Evolutionary conservation across 2,113 vertebrate species (phyloP).

Genomic region (Henicopernis longicauda): DNA sequence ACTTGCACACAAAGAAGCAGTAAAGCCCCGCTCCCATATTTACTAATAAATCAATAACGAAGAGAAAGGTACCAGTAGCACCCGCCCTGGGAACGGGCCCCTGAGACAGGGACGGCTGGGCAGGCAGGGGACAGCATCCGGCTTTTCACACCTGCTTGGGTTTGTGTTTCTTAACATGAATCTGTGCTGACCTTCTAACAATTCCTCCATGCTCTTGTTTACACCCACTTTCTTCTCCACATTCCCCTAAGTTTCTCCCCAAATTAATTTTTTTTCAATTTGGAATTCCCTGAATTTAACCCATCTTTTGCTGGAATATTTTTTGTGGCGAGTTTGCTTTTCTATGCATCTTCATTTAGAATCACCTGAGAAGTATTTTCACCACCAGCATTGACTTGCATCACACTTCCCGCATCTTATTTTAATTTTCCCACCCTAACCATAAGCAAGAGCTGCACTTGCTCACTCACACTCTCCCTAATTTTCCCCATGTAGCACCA

Average conservation of each 20-base stretch:
- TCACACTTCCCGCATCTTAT: background rate
- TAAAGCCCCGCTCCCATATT: background rate
- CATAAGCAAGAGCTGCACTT: background rate
- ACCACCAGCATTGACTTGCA: background rate
- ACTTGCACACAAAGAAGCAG: background rate
- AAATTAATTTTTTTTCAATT: background rate
- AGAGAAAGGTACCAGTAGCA: background rate
- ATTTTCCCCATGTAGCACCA: background rate
- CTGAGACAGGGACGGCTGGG: background rate
- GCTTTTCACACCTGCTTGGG: background rate
- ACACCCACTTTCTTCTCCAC: background rate
- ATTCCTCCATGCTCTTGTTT: background rate
- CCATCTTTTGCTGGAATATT: background rate
- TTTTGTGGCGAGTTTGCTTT: background rate
- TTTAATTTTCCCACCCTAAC: background rate
- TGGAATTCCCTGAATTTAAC: background rate
- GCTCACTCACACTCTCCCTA: background rate
- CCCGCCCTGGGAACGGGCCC: rapidly evolving
- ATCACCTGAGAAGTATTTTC: background rate
- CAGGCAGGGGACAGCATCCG: background rate
- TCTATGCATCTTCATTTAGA: background rate
- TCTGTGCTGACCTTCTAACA: background rate
- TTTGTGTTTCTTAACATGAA: background rate
- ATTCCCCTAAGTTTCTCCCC: background rate
- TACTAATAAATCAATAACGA: background rate